phyloP scores from a whole-genome alignment of 2,888 invertebrate species.

The Drosophila bunnanda region DNA sequence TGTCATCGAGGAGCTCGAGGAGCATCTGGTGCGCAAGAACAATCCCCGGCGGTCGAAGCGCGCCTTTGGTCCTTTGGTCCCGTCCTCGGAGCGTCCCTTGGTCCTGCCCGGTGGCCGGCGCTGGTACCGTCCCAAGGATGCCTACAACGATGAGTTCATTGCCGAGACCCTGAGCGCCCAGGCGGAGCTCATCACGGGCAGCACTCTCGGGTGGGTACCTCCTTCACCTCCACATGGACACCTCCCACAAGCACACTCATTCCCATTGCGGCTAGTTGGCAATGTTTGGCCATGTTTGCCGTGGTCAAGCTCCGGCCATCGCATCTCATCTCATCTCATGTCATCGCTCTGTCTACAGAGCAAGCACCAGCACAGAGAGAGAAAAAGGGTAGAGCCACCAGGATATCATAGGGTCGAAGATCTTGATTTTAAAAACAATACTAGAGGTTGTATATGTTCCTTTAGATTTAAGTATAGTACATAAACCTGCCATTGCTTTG shows the following conservation, averaged over 20 bases:
- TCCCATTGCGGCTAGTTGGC: constrained; percentile 32
- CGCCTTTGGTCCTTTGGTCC: constrained; percentile 87
- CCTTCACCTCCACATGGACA: not conserved
- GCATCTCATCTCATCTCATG: constrained; percentile 21
- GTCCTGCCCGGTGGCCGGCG: constrained; percentile 91
- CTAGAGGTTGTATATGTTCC: not conserved
- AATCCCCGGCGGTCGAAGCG: constrained; percentile 85
- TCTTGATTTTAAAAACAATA: not conserved
- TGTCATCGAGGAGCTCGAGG: constrained; percentile 85
- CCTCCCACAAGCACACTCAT: constrained; percentile 15
- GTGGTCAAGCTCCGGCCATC: constrained; percentile 30
- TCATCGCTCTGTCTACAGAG: constrained; percentile 25
- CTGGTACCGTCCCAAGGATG: constrained; percentile 93
- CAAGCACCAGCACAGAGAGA: constrained; percentile 23
- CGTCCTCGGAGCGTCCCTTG: constrained; percentile 89
- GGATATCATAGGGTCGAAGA: not conserved
- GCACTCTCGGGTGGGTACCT: constrained; percentile 91
- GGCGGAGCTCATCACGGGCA: constrained; percentile 93
- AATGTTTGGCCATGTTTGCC: constrained; percentile 47
- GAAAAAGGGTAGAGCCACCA: not conserved
- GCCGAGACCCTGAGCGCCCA: constrained; percentile 93
- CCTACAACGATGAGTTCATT: constrained; percentile 95
- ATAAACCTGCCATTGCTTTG: not conserved
- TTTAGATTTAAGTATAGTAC: not conserved
- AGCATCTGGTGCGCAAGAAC: constrained; percentile 85